A percentile compares a stretch with the other conserved stretches of the same genome.
Conservation (phyloP, 2,797 vertebrate species). For the Hybognathus amarus region DNA sequence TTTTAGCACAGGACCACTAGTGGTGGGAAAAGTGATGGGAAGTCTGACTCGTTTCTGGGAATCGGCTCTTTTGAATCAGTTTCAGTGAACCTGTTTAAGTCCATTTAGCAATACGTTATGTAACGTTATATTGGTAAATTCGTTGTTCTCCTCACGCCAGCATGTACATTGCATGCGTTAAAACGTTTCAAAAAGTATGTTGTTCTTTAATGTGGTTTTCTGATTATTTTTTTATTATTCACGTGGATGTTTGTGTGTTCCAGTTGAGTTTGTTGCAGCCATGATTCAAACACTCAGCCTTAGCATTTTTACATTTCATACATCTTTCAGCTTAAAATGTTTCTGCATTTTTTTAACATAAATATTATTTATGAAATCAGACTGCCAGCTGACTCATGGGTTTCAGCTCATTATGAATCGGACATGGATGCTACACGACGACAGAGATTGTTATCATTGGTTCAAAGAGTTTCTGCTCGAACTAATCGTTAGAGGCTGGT, state of each 20-base stretch:
- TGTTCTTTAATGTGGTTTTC: not conserved
- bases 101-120: not conserved
- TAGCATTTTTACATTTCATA: not conserved
- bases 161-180: not conserved
- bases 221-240: not conserved
- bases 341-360: not conserved
- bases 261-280: not conserved
- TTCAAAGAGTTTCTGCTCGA: not conserved
- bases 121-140: not conserved
- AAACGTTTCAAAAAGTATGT: not conserved
- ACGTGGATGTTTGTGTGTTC: not conserved
- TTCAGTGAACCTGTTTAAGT: not conserved
- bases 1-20: slow-evolving; percentile 3
- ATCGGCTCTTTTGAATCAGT: slow-evolving; percentile 19
- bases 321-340: not conserved
- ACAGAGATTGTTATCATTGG: not conserved
- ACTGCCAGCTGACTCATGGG: not conserved
- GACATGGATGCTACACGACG: not conserved
- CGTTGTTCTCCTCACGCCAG: not conserved
- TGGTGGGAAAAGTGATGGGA: slow-evolving; percentile 4
- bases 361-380: not conserved
- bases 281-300: not conserved
- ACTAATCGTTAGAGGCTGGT: not conserved
- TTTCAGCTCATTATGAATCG: not conserved
- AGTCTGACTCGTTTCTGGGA: not conserved